Base-by-base conservation (phyloP, 2,888 invertebrate species). In the Blastobasis adustella region DNA sequence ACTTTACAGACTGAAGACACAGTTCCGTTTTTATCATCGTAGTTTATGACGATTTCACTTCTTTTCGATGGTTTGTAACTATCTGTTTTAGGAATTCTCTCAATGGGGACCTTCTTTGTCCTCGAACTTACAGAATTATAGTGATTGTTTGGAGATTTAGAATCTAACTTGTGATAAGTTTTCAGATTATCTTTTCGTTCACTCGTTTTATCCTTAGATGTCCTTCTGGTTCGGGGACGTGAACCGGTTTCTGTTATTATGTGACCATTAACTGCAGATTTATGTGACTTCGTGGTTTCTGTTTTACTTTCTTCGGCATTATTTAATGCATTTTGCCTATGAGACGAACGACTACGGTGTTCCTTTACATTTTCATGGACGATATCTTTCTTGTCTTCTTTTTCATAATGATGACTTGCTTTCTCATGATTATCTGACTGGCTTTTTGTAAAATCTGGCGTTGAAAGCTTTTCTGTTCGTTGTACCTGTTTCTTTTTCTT, bases 1-100 rank as follows among this genome's bases (percentile, higher is more conserved):
- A 85, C 68, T 79, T 87, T 86, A 59, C 80, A 76, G 55, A 88
- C 67, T 9, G 88, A 87, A 7, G 88, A 82, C 5, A 87, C 82
- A 7, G 86, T 86, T 59, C 88, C 88, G 56, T 87, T 82, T 71
- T 87, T 86, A 56, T 88, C 87, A 55, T 87, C 82, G 54, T 88
- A 88, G 61, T 88, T 87, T 53, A 88, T 85, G 9, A 88, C 80
- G 58, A 85, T 86, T 71, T 83, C 80, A 62, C 74, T 81, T 61
- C 76, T 68, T 59, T 69, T 76, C 9, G 75, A 63, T 49, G 67
- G 67, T 61, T 62, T 67, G 40, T 67, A 59, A 49, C 60, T 63
- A 52, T 62, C 61, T 40, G 60, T 53, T 51, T 68, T 73, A 40
- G 42, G 36, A 41, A 67, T 67, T 58, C 65, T 66, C 41, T 60